Conservation (phyloP, 2,888 invertebrate species). For the Papilio elwesi region DNA sequence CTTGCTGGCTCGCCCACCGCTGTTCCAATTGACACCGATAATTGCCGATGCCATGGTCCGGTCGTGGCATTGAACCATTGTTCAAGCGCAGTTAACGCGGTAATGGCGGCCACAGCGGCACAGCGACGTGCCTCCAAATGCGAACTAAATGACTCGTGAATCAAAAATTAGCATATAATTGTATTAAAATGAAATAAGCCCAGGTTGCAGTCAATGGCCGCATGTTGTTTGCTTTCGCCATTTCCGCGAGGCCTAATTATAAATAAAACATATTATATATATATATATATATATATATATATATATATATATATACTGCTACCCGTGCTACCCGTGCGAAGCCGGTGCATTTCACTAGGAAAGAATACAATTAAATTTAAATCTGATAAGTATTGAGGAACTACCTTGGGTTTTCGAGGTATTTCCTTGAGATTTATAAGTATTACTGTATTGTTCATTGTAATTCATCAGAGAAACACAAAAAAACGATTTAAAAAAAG, state of each 20-base stretch:
- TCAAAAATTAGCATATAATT: not conserved
- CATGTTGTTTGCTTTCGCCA: not conserved
- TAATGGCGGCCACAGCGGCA: too few relatives aligned
- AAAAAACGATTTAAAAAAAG: not conserved
- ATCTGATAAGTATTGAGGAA: slow-evolving; percentile 1
- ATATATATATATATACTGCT: too few relatives aligned
- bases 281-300: too few relatives aligned
- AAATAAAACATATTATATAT: too few relatives aligned
- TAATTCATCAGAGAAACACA: not conserved
- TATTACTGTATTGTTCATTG: not conserved
- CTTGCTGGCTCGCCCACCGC: slow-evolving; percentile 3
- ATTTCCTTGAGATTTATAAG: slow-evolving; percentile 10
- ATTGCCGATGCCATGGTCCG: not conserved
- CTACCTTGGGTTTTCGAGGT: slow-evolving; percentile 2
- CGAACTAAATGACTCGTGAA: too few relatives aligned
- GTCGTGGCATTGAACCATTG: slow-evolving; percentile 6
- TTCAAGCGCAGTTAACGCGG: not conserved
- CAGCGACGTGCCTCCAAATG: too few relatives aligned
- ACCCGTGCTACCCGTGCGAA: too few relatives aligned
- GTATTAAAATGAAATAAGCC: not conserved
- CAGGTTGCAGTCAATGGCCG: slow-evolving; percentile 2
- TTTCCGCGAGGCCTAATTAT: not conserved
- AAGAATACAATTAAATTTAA: not conserved
- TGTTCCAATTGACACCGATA: slow-evolving; percentile 22
- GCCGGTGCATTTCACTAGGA: too few relatives aligned